Conservation (phyloP, 2,888 invertebrate genomes). For the Meiosimyza platycephala region DNA sequence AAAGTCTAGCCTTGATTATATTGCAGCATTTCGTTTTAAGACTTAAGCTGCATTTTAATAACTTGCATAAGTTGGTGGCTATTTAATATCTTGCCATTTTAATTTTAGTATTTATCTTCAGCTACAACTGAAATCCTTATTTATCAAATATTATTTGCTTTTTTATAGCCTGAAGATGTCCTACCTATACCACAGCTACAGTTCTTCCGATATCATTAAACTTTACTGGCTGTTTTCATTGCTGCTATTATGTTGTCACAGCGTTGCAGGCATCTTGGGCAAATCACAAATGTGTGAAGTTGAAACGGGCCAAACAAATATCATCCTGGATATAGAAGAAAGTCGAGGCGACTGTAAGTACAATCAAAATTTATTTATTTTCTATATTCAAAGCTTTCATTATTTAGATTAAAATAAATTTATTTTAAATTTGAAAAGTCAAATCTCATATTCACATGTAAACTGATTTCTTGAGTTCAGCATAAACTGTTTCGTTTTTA, state of each 20-base stretch:
- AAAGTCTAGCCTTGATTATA: no score
- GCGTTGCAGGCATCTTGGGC: constrained; percentile 58
- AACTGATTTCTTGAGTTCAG: not conserved
- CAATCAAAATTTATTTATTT: not conserved
- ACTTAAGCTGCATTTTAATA: no score
- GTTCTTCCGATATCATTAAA: constrained; percentile 40
- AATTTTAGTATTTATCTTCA: no score
- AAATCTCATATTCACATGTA: not conserved
- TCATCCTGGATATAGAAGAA: constrained; percentile 91
- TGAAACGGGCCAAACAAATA: constrained; percentile 87
- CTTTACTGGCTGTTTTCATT: constrained; percentile 47
- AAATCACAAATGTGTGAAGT: constrained; percentile 78
- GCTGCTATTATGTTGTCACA: constrained; percentile 49
- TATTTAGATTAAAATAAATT: not conserved
- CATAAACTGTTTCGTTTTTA: constrained; percentile 1
- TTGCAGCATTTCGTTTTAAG: no score
- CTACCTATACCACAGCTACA: not conserved
- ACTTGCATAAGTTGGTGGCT: no score
- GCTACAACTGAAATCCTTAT: not conserved
- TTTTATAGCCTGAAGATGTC: constrained; percentile 14
- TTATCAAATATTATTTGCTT: not conserved
- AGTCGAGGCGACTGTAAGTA: constrained; percentile 87
- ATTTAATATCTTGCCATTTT: no score
- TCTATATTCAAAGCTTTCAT: not conserved
- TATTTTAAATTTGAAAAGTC: constrained; percentile 2